Evolutionary conservation across 2,888 invertebrate species (phyloP).

Genomic region (Pseudococcus jackbeardsleyi): DNA sequence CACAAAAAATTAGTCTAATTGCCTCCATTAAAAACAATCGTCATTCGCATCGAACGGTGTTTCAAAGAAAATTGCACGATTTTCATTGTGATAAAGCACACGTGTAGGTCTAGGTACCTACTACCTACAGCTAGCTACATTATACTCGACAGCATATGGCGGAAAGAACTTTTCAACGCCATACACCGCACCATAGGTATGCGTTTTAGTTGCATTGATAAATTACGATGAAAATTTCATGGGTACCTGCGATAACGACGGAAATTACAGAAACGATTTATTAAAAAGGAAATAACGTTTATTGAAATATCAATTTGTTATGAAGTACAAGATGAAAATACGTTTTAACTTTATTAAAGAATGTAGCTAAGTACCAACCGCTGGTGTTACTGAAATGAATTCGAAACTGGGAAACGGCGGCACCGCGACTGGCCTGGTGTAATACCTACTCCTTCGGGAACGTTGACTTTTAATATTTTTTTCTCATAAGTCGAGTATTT

Average conservation of each 20-base stretch:
- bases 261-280: not conserved
- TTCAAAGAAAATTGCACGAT: too few relatives aligned
- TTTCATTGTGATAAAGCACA: too few relatives aligned
- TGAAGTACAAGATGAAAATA: constrained; percentile 1
- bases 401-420: not conserved
- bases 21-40: too few relatives aligned
- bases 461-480: not conserved
- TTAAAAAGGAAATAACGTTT: not conserved
- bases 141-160: not conserved
- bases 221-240: not conserved
- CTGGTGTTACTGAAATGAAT: constrained; percentile 7
- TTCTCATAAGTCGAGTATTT: not conserved
- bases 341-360: constrained; percentile 11
- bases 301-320: constrained; percentile 31
- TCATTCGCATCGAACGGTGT: too few relatives aligned
- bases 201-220: not conserved
- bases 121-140: too few relatives aligned
- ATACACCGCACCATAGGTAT: not conserved
- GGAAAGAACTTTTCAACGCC: not conserved
- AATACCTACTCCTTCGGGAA: constrained; percentile 19
- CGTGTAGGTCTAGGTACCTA: too few relatives aligned
- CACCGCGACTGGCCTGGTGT: not conserved
- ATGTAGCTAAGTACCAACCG: not conserved
- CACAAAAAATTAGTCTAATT: too few relatives aligned
- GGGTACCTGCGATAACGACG: not conserved